These are phyloP conservation scores for Stomatorhinus ivindoensis DNA, from an alignment of 2,113 vertebrate species.

Conservation along the genomic window DNA sequence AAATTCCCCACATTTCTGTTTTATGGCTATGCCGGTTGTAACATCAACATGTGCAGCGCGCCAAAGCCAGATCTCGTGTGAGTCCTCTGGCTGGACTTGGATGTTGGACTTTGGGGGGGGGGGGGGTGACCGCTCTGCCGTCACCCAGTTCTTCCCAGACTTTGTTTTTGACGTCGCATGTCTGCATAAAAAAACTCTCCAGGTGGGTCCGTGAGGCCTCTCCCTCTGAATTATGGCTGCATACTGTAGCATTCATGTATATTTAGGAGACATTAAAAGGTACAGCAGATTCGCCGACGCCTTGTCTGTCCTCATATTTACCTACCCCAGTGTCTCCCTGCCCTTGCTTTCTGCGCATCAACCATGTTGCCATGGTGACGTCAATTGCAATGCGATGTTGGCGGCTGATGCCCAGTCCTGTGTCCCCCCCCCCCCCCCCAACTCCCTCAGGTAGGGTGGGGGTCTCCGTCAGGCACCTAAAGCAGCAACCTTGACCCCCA, in stretches of 20 bases:
- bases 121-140: neutral
- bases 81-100: neutral
- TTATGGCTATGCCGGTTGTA: neutral
- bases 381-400: neutral
- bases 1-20: neutral
- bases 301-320: neutral
- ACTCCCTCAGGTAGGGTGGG: too few relatives aligned
- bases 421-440: neutral
- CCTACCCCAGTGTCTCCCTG: neutral
- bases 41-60: neutral
- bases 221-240: neutral
- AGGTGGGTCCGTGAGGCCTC: neutral
- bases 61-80: neutral
- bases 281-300: neutral
- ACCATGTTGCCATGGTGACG: neutral
- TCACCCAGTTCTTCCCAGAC: neutral
- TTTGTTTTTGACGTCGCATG: neutral
- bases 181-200: neutral
- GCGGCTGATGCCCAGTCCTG: neutral
- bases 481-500: neutral
- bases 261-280: neutral
- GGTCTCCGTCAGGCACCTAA: neutral
- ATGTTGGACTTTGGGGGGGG: neutral
- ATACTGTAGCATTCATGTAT: neutral
- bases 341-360: neutral